Conservation (phyloP, 2,113 vertebrate species). For the Notarius lentiginosus region DNA sequence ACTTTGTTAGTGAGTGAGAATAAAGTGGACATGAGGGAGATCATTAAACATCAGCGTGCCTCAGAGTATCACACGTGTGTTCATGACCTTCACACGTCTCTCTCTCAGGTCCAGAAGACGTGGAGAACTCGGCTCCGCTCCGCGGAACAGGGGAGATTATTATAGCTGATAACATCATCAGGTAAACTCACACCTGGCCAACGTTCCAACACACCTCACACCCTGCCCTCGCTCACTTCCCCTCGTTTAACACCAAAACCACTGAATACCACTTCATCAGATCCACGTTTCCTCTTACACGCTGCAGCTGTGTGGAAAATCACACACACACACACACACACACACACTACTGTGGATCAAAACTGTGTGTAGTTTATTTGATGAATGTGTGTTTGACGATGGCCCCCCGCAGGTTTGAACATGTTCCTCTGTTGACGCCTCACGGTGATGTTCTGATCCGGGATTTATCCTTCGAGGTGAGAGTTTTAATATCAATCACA, state of each 20-base stretch:
- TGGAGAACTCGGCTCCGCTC: conserved; percentile 69
- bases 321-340: neutral
- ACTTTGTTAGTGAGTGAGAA: no score
- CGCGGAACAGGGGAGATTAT: conserved; percentile 85
- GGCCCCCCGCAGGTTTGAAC: conserved; percentile 75
- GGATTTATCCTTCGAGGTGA: conserved; percentile 91
- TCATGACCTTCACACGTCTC: neutral
- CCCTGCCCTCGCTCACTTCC: neutral
- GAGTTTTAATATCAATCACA: no score
- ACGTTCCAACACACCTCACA: neutral
- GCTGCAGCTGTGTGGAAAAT: neutral
- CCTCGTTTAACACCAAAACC: neutral
- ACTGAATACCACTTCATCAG: no score
- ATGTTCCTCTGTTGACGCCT: conserved; percentile 83
- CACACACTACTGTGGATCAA: neutral
- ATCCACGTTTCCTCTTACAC: neutral
- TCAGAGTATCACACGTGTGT: neutral
- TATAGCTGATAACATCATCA: conserved; percentile 89
- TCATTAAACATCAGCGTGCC: neutral
- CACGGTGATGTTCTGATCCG: conserved; percentile 92
- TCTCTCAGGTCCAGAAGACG: conserved; percentile 66
- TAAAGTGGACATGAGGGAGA: neutral
- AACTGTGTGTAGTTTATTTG: neutral
- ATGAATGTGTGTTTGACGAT: neutral
- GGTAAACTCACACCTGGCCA: conserved; percentile 71